A percentile compares a stretch with the other conserved stretches of the same genome.
Evolutionary conservation across 2,113 vertebrate genomes (phyloP).

Genomic region (Poeciliopsis retropinna): DNA sequence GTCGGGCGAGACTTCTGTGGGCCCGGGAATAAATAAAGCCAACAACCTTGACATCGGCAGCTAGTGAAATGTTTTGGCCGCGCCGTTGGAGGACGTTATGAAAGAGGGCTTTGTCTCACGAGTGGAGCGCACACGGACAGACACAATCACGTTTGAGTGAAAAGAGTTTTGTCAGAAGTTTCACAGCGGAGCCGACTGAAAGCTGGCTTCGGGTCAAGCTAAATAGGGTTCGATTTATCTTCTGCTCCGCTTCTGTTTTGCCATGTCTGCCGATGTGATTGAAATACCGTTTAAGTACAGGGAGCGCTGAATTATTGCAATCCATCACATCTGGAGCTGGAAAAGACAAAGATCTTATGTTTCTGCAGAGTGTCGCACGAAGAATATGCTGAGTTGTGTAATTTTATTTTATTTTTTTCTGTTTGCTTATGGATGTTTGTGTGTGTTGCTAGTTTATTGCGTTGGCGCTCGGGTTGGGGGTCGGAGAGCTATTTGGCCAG

Average conservation of each 20-base stretch:
- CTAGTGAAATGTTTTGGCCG: conserved; percentile 62
- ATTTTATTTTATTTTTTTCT: background rate
- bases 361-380: background rate
- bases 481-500: conserved; percentile 81
- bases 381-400: conserved; percentile 4
- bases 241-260: conserved; percentile 34
- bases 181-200: conserved; percentile 29
- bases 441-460: conserved; percentile 23
- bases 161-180: conserved; percentile 38
- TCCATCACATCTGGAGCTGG: conserved; percentile 18
- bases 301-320: conserved; percentile 9
- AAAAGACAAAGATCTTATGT: conserved; percentile 2
- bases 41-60: conserved; percentile 65
- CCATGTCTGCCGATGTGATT: conserved; percentile 27
- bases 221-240: conserved; percentile 27
- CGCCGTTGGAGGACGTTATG: conserved; percentile 33
- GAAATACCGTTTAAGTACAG: conserved; percentile 1
- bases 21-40: conserved; percentile 71
- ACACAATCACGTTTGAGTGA: conserved; percentile 54
- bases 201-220: conserved; percentile 23
- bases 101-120: conserved; percentile 66
- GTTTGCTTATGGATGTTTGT: background rate
- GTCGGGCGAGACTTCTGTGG: conserved; percentile 61
- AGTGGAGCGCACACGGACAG: conserved; percentile 64
- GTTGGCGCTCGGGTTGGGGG: background rate